Evolutionary conservation across 2,113 vertebrate genomes (phyloP), one percentile per base, ranked within the genome.

Genomic region (Sander vitreus): DNA sequence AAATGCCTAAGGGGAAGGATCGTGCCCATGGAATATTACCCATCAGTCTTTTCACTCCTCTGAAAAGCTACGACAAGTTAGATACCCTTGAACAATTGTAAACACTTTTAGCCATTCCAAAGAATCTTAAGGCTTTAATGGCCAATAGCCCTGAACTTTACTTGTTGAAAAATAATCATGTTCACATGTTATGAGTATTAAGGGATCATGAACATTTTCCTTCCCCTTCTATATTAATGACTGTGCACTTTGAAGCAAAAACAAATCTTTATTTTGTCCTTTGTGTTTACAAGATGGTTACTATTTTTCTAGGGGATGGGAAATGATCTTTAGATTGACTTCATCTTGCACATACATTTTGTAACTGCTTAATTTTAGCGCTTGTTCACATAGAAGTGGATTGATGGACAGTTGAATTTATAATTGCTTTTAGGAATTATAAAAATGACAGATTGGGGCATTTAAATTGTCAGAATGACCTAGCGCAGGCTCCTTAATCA

Each of bases 271-370:
- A 83, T 85, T 88, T 87, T 92, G 68, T 89, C 70, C 43, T 86
- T 88, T 89, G 39, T 81, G 87, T 92, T 90, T 83, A 85, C 57
- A 80, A 89, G 64, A 89, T 83, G 73, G 81, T 78, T 73, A 85
- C 77, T 91, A 86, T 92, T 92, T 93, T 92, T 93, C 53, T 84
- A 91, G 25, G 67, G 73, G 39, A 81, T n/a, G 84, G 83, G 80
- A 80, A 83, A 73, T 59, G 30, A 25, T 84, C 80, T 73, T 73
- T 74, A 67, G 79, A 83, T 75, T 71, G 58, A 81, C 81, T 83
- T 88, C 2, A 72, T 78, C 92, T 91, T 93, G 85, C 92, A 92
- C 91, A 89, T 72, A 65, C 53, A 45, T 83, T 88, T 91, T 91
- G 18, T 88, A 89, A 83, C 23, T 78, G 43, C 77, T 50, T 66